Evolutionary conservation across 2,113 vertebrate genomes (phyloP), one percentile per base, ranked within the genome.

Genomic region (Chaetodon auriga): DNA sequence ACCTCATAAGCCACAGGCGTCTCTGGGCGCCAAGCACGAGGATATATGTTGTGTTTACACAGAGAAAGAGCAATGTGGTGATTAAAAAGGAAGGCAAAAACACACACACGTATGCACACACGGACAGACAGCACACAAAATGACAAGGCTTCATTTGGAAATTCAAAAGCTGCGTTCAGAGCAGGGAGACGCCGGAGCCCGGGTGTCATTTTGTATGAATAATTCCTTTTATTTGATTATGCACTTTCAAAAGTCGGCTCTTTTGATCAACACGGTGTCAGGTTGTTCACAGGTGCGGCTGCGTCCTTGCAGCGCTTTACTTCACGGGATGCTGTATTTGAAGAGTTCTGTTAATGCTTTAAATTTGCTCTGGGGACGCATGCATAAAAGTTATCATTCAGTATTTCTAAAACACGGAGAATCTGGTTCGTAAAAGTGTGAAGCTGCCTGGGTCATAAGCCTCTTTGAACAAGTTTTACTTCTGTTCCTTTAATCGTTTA

Each of bases 201-300:
- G 75, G 58, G 80, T 91, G 90, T 89, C 90, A 90, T 85, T 87
- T 83, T 83, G 82, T 85, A 93, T 93, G 87, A 93, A 93, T 93
- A 92, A 93, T 93, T 93, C 92, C 70, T 90, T 93, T 90, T 93
- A 93, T 90, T 92, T 92, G 88, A 89, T 91, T 84, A 88, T 83
- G 87, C 88, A 60, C 89, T 87, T 92, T 90, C 85, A 92, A 84
- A 91, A 91, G 81, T 86, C 80, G 57, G 53, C 49, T 72, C 86
- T 89, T 93, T 92, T 92, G 92, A 93, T 93, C 92, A 90, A 30
- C 76, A 30, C 51, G 12, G 38, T 89, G 89, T 90, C 90, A 89
- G 68, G 78, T 11, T 76, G 82, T 71, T 84, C 83, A 35, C 88
- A 89, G 89, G 88, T 91, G 85, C 36, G 41, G 46, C 73, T 41